These are phyloP conservation scores for Mesocentrotus franciscanus DNA, from an alignment of 53 echinoderm and acorn worm genomes.

Conservation along the genomic window DNA sequence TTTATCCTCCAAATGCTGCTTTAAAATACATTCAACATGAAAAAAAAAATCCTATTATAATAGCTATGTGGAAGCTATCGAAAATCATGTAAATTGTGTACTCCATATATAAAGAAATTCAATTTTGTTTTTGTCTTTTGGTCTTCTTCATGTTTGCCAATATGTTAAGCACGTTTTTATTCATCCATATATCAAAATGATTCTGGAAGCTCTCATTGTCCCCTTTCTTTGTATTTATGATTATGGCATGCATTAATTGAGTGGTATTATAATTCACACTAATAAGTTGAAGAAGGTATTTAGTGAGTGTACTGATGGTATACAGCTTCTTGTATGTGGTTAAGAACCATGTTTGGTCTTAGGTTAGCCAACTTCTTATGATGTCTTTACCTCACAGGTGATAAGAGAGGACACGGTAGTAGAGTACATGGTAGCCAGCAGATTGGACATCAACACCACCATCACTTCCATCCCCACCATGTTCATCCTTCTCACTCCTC, in stretches of 20 bases:
- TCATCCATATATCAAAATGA: background rate
- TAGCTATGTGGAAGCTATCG: background rate
- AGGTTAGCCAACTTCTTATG: background rate
- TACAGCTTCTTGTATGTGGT: background rate
- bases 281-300: background rate
- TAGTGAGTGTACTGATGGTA: background rate
- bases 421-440: conserved; percentile 45
- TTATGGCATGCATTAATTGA: background rate
- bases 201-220: background rate
- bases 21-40: background rate
- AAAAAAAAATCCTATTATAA: too few relatives aligned
- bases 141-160: background rate
- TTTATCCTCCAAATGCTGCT: background rate
- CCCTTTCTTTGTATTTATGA: background rate
- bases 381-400: background rate
- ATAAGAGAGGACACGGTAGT: conserved; percentile 43
- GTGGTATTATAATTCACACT: background rate
- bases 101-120: background rate
- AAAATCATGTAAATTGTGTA: background rate
- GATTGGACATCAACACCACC: conserved; percentile 51
- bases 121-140: background rate
- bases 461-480: conserved; percentile 59
- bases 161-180: background rate
- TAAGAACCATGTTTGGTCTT: background rate
- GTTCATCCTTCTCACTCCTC: conserved; percentile 46